phyloP scores from a whole-genome alignment of 2,797 vertebrate species.

The Ctenopoma multispine region DNA sequence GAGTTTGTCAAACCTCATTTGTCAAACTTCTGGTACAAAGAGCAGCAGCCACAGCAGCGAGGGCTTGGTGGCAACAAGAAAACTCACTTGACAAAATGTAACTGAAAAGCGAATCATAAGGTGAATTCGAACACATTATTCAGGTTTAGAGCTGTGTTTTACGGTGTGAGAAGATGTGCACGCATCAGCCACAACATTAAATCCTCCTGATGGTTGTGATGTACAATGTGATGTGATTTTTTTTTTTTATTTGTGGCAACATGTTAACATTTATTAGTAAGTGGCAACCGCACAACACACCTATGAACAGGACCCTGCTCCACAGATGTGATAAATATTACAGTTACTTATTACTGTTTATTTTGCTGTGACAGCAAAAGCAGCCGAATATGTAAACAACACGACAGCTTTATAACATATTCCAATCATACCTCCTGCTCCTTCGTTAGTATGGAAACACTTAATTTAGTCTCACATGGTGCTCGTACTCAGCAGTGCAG shows the following conservation, averaged over 20 bases:
- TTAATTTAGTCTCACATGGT: neutral
- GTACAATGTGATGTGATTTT: no score
- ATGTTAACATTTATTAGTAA: neutral
- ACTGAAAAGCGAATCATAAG: no score
- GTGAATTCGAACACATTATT: neutral
- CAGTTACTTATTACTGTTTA: constrained; percentile 7
- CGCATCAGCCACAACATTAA: no score
- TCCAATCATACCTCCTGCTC: no score
- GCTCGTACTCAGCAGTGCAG: neutral
- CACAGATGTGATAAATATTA: neutral
- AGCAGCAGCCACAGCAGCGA: no score
- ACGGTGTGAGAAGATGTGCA: neutral
- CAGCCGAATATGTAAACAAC: neutral
- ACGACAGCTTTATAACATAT: neutral
- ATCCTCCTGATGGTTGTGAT: no score
- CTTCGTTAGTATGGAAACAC: neutral
- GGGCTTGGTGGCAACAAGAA: no score
- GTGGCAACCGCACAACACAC: neutral
- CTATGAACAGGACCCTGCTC: neutral
- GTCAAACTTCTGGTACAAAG: neutral
- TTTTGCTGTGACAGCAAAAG: neutral
- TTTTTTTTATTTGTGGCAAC: neutral
- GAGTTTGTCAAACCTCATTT: no score
- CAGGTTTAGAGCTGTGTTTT: neutral
- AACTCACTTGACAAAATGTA: no score